These are phyloP conservation scores for Drosophila pseudoobscura DNA, from an alignment of 1,140 invertebrate species.

Conservation along the genomic window DNA sequence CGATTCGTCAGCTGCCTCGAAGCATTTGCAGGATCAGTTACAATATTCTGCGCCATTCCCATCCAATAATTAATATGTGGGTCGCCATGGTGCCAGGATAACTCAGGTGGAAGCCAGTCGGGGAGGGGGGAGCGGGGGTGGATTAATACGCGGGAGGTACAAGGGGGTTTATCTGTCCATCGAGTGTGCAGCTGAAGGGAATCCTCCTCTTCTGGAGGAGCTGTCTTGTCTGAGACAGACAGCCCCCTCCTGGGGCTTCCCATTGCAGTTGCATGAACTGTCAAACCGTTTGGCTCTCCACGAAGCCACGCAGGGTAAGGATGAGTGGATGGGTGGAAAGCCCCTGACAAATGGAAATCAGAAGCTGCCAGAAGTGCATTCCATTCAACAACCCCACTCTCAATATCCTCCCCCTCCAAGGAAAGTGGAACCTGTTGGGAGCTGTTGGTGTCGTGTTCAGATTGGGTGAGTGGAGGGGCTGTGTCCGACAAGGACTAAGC, in stretches of 20 bases:
- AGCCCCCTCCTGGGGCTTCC: constrained; percentile 10
- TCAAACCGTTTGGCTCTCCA: not conserved
- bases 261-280: constrained; percentile 40
- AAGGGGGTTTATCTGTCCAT: not conserved
- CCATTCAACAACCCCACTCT: no score
- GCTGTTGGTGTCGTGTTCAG: constrained; percentile 8
- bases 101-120: not conserved
- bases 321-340: constrained; percentile 5
- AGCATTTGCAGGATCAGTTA: constrained; percentile 37
- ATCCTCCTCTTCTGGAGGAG: not conserved
- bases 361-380: constrained; percentile 8
- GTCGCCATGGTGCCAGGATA: constrained; percentile 23
- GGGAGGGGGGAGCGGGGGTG: no score
- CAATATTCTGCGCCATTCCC: constrained; percentile 13
- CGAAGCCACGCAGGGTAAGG: not conserved
- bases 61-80: constrained; percentile 32
- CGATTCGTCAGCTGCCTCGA: constrained; percentile 36
- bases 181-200: constrained; percentile 5
- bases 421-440: constrained; percentile 1
- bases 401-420: not conserved
- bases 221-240: constrained; percentile 1
- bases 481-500: constrained; percentile 37
- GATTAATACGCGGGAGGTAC: not conserved
- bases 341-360: constrained; percentile 46
- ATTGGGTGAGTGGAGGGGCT: not conserved